Conservation (phyloP, 2,888 invertebrate species). For the Drosophila mulleri region DNA sequence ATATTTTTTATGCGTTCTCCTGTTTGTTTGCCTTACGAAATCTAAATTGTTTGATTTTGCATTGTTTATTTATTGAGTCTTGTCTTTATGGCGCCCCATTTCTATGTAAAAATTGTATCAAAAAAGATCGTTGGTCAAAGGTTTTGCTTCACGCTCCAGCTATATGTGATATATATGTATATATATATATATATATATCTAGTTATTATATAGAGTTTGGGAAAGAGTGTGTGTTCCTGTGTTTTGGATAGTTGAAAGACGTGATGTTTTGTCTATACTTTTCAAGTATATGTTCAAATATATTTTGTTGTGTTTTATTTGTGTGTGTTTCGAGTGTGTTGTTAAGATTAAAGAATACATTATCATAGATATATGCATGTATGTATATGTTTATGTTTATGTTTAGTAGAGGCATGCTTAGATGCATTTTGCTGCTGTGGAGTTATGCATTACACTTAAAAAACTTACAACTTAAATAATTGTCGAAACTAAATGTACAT, state of each 20-base stretch:
- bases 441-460: constrained; percentile 63
- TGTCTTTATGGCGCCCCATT: constrained; percentile 31
- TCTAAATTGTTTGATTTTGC: constrained; percentile 44
- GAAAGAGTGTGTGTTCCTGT: constrained; percentile 17
- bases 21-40: constrained; percentile 31
- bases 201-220: constrained; percentile 17
- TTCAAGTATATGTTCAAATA: constrained; percentile 68
- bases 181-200: constrained; percentile 29
- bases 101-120: constrained; percentile 61
- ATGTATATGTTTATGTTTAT: constrained; percentile 37
- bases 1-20: constrained; percentile 43
- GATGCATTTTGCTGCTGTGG: constrained; percentile 49
- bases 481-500: constrained; percentile 79
- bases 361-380: constrained; percentile 52
- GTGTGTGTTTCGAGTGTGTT: constrained; percentile 42
- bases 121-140: constrained; percentile 61
- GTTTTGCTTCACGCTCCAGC: constrained; percentile 51
- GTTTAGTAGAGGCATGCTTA: constrained; percentile 47
- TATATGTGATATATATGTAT: constrained; percentile 34
- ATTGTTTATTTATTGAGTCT: constrained; percentile 14
- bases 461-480: constrained; percentile 75
- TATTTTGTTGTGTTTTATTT: constrained; percentile 70
- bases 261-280: constrained; percentile 66
- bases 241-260: constrained; percentile 60
- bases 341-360: constrained; percentile 72